phyloP scores from a whole-genome alignment of 2,113 vertebrate genomes.

The Scomber colias region DNA sequence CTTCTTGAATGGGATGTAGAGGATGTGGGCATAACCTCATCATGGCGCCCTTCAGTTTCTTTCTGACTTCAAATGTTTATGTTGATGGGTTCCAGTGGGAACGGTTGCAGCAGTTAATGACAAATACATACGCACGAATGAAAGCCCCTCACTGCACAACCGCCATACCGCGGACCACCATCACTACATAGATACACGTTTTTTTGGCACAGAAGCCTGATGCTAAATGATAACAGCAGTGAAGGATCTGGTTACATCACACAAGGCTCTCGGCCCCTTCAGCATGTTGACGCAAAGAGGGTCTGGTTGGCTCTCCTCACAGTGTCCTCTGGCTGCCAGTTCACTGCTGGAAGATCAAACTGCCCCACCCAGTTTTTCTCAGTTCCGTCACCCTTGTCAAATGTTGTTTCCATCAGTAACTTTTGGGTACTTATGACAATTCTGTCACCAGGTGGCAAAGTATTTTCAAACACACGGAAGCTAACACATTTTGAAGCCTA shows the following conservation, averaged over 20 bases:
- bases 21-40: slow-evolving; percentile 60
- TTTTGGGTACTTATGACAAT: slow-evolving; percentile 24
- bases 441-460: slow-evolving; percentile 36
- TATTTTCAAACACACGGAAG: slow-evolving; percentile 1
- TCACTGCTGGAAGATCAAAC: slow-evolving; percentile 53
- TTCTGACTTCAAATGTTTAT: slow-evolving; percentile 57
- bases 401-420: slow-evolving; percentile 48
- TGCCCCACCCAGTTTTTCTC: slow-evolving; percentile 52
- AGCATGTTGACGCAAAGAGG: slow-evolving; percentile 44
- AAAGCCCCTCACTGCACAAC: slow-evolving; percentile 59
- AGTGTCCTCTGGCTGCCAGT: slow-evolving; percentile 52
- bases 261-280: slow-evolving; percentile 30
- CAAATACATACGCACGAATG: slow-evolving; percentile 69
- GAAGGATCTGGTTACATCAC: slow-evolving; percentile 66
- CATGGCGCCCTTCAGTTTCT: slow-evolving; percentile 21
- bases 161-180: slow-evolving; percentile 45
- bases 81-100: slow-evolving; percentile 43
- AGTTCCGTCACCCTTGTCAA: slow-evolving; percentile 48
- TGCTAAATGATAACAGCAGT: slow-evolving; percentile 80
- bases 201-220: slow-evolving; percentile 47
- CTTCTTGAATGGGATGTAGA: slow-evolving; percentile 23
- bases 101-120: slow-evolving; percentile 64
- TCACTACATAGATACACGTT: slow-evolving; percentile 58
- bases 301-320: slow-evolving; percentile 39
- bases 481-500: not conserved